A percentile compares a stretch with the other conserved stretches of the same genome.
Conservation (phyloP, 1,140 invertebrate genomes). For the Choristoneura fumiferana region DNA sequence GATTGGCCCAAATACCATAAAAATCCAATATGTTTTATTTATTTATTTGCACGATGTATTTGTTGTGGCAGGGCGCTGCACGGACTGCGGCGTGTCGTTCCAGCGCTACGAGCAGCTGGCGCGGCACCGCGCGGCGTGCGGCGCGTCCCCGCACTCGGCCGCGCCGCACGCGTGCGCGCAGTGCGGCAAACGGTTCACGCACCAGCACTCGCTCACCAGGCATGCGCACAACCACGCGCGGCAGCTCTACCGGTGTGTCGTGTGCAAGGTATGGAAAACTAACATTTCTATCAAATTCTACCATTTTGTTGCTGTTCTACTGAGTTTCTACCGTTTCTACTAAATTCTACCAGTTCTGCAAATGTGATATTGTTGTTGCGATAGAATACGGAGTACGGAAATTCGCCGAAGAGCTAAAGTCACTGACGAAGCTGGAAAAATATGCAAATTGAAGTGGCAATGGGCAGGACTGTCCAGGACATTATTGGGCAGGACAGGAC, state of each 20-base stretch:
- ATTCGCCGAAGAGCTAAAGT: too few relatives aligned
- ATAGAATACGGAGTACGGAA: too few relatives aligned
- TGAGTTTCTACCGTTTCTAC: too few relatives aligned
- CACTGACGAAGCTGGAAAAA: too few relatives aligned
- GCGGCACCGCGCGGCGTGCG: conserved; percentile 48
- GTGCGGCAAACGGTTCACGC: conserved; percentile 70
- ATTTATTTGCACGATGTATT: not conserved
- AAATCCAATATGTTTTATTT: too few relatives aligned
- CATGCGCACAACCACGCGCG: conserved; percentile 73
- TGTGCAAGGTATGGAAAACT: conserved; percentile 58
- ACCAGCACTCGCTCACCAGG: conserved; percentile 67
- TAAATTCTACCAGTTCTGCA: too few relatives aligned
- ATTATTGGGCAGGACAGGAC: too few relatives aligned
- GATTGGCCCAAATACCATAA: too few relatives aligned
- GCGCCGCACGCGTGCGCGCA: conserved; percentile 31
- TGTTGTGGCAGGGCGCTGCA: conserved; percentile 65
- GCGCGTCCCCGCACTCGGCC: conserved; percentile 10
- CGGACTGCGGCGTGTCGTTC: conserved; percentile 53
- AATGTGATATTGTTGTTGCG: too few relatives aligned
- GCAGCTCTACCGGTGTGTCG: conserved; percentile 70
- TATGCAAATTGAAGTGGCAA: too few relatives aligned
- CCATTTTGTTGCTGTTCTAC: too few relatives aligned
- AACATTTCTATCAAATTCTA: not conserved
- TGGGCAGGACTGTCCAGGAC: too few relatives aligned
- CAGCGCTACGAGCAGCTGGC: conserved; percentile 63